Evolutionary conservation across 2,888 invertebrate species (phyloP).

Genomic region (Melanargia galathea): DNA sequence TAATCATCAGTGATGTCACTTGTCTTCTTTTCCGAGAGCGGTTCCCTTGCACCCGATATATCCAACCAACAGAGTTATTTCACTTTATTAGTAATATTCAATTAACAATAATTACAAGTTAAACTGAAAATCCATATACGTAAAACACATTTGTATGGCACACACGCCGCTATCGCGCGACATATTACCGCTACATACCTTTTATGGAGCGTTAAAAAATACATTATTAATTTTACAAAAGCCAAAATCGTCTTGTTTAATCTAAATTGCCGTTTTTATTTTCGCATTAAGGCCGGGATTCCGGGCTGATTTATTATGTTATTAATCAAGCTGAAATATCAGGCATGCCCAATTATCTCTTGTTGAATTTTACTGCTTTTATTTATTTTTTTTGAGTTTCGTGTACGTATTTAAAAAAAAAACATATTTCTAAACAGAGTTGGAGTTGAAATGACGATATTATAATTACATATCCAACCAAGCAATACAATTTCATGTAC

Average conservation of each 20-base stretch:
- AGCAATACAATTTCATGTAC: no score
- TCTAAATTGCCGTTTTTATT: conserved; percentile 58
- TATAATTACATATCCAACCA: no score
- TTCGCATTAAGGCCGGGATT: conserved; percentile 56
- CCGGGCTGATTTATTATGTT: conserved; percentile 63
- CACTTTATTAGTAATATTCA: background rate
- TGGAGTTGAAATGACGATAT: no score
- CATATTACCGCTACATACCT: conserved; percentile 39
- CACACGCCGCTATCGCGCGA: conserved; percentile 25
- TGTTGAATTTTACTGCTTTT: conserved; percentile 55
- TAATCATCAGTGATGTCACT: no score
- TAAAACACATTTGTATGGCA: conserved; percentile 23
- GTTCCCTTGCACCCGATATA: no score
- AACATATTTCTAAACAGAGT: no score
- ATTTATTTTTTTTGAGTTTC: conserved; percentile 40
- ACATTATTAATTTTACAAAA: conserved; percentile 48
- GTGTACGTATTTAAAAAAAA: conserved; percentile 17
- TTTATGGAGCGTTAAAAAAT: conserved; percentile 45
- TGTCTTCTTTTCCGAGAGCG: no score
- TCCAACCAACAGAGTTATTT: background rate
- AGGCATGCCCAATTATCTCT: conserved; percentile 64
- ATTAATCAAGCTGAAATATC: conserved; percentile 72
- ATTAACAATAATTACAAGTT: conserved; percentile 1
- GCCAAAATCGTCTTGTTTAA: conserved; percentile 51
- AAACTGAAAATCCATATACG: conserved; percentile 19